Percentiles rank a stretch among this genome's conserved stretches.
phyloP scores from a whole-genome alignment of 2,113 vertebrate species.

The Myotis davidii region DNA sequence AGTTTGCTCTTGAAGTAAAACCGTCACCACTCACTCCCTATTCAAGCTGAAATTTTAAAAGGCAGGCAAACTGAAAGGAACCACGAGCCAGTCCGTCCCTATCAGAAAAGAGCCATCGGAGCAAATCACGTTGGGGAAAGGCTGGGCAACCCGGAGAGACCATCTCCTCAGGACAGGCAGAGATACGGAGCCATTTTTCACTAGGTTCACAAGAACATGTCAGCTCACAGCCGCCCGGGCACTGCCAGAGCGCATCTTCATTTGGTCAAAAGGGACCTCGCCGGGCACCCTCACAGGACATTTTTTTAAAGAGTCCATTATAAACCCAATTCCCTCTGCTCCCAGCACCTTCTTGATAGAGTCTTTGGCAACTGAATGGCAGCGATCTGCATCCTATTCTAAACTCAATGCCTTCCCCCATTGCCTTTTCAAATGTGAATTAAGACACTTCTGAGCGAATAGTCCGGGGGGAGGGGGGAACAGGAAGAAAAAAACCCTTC shows the following conservation, averaged over 20 bases:
- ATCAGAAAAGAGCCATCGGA: conserved; percentile 57
- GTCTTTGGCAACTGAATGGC: conserved; percentile 72
- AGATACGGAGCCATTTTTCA: conserved; percentile 88
- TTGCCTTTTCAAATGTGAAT: conserved; percentile 75
- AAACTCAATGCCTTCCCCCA: conserved; percentile 73
- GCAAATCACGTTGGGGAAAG: conserved; percentile 75
- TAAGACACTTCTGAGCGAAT: conserved; percentile 71
- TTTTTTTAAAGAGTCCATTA: conserved; percentile 83
- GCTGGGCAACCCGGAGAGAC: conserved; percentile 66
- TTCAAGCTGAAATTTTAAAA: conserved; percentile 65
- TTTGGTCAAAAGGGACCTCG: conserved; percentile 82
- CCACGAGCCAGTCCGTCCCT: conserved; percentile 59
- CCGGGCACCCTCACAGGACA: conserved; percentile 80
- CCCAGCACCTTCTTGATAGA: conserved; percentile 68
- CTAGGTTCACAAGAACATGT: conserved; percentile 85
- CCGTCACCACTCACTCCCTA: conserved; percentile 69
- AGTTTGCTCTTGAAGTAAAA: conserved; percentile 74
- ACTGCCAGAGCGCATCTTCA: conserved; percentile 84
- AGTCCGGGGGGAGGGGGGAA: background rate
- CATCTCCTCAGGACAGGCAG: conserved; percentile 78
- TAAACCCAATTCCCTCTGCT: conserved; percentile 80
- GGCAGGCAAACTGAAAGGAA: conserved; percentile 76
- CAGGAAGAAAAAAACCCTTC: background rate
- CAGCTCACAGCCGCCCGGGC: conserved; percentile 84
- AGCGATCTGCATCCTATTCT: conserved; percentile 76